Evolutionary conservation across 1,140 invertebrate species (phyloP).

Genomic region (Chironomus striatipennis): DNA sequence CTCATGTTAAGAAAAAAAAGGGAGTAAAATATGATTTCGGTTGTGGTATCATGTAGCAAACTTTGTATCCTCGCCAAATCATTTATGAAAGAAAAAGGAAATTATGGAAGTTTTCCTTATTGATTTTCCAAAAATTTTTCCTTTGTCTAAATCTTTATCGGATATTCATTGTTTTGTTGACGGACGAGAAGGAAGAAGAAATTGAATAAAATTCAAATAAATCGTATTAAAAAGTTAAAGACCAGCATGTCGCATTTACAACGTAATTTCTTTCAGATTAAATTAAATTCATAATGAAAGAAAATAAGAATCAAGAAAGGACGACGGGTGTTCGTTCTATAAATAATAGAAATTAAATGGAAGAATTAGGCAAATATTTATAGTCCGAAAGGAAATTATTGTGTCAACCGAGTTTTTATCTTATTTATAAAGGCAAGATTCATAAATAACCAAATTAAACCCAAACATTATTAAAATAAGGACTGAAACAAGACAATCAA

Average conservation of each 20-base stretch:
- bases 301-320: neutral
- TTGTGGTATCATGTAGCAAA: neutral
- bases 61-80: conserved; percentile 5
- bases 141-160: neutral
- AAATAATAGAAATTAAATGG: too few relatives aligned
- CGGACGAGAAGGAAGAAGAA: neutral
- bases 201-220: too few relatives aligned
- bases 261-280: conserved; percentile 18
- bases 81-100: neutral
- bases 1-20: neutral
- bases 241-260: conserved; percentile 7
- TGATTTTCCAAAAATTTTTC: too few relatives aligned
- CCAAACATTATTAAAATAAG: too few relatives aligned
- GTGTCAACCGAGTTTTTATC: too few relatives aligned
- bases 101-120: conserved; percentile 15
- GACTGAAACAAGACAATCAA: too few relatives aligned
- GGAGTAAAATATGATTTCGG: neutral
- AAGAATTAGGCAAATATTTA: too few relatives aligned
- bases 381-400: too few relatives aligned
- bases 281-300: conserved; percentile 15
- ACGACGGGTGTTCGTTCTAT: neutral
- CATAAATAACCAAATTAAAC: too few relatives aligned
- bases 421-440: too few relatives aligned
- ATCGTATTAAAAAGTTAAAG: neutral
- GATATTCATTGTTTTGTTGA: neutral